phyloP scores from a whole-genome alignment of 2,888 invertebrate genomes.

The Pyrrhosoma nymphula region DNA sequence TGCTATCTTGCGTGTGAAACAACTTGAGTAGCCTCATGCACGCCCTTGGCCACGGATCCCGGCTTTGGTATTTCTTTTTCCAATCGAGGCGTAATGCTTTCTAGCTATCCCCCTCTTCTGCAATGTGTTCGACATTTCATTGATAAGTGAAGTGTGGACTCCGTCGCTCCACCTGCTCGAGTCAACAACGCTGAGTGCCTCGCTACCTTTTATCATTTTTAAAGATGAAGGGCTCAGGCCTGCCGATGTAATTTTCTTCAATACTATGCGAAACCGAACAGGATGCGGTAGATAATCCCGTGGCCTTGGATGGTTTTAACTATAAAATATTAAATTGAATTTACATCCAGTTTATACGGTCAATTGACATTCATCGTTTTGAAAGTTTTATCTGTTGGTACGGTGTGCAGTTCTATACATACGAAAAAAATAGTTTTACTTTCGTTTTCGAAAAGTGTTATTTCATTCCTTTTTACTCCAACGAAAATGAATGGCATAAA shows the following conservation, averaged over 20 bases:
- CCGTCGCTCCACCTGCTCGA: background rate
- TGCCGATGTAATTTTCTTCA: background rate
- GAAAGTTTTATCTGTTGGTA: no score
- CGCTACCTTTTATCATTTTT: background rate
- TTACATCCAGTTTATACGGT: no score
- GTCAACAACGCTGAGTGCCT: background rate
- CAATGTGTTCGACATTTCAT: background rate
- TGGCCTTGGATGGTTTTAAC: no score
- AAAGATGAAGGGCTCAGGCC: background rate
- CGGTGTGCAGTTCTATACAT: no score
- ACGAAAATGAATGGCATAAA: no score
- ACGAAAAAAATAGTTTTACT: no score
- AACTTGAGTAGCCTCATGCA: background rate
- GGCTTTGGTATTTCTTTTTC: background rate
- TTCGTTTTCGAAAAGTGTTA: no score
- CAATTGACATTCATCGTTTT: no score
- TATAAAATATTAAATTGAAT: no score
- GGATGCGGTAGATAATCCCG: no score
- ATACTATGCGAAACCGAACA: no score
- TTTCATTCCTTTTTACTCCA: no score
- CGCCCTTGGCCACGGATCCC: conserved; percentile 5
- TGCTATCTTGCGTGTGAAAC: background rate
- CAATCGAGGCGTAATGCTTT: background rate
- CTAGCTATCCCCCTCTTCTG: background rate
- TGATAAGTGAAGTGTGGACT: background rate